Evolutionary conservation across 2,888 invertebrate genomes (phyloP).

Genomic region (Hipparchia sbordonii): DNA sequence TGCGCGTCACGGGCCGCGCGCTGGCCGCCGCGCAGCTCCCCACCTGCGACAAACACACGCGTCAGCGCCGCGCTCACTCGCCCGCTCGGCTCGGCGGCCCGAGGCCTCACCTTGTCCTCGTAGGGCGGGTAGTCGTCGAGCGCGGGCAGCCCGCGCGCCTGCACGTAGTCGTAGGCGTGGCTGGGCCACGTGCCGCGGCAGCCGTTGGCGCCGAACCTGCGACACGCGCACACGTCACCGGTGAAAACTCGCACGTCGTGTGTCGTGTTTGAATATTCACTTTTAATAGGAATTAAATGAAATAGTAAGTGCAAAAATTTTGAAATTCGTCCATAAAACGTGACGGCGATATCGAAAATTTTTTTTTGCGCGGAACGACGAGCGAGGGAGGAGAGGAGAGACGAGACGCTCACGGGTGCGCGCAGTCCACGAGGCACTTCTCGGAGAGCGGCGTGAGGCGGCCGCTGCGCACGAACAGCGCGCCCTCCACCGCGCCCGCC

Average conservation of each 20-base stretch:
- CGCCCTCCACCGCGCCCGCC: constrained; percentile 71
- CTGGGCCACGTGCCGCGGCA: constrained; percentile 69
- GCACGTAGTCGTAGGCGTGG: constrained; percentile 64
- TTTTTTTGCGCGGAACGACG: no score
- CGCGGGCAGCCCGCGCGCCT: constrained; percentile 59
- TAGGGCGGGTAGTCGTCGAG: constrained; percentile 60
- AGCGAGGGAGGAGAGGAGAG: background rate
- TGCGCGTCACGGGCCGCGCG: constrained; percentile 62
- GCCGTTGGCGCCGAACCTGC: constrained; percentile 62
- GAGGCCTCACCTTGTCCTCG: constrained; percentile 49
- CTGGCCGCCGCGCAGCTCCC: constrained; percentile 52
- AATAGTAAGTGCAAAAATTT: no score
- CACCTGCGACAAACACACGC: constrained; percentile 44
- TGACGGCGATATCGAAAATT: no score
- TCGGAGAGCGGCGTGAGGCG: constrained; percentile 65
- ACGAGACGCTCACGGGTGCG: constrained; percentile 51
- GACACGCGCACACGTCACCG: background rate
- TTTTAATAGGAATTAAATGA: no score
- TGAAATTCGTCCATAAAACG: no score
- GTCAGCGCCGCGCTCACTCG: background rate
- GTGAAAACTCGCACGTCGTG: no score
- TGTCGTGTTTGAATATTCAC: no score
- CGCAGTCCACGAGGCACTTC: constrained; percentile 73
- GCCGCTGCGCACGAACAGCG: constrained; percentile 61
- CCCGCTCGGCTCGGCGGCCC: background rate